Base-by-base conservation (phyloP, 1,140 invertebrate species). In the Megathymus violae region DNA sequence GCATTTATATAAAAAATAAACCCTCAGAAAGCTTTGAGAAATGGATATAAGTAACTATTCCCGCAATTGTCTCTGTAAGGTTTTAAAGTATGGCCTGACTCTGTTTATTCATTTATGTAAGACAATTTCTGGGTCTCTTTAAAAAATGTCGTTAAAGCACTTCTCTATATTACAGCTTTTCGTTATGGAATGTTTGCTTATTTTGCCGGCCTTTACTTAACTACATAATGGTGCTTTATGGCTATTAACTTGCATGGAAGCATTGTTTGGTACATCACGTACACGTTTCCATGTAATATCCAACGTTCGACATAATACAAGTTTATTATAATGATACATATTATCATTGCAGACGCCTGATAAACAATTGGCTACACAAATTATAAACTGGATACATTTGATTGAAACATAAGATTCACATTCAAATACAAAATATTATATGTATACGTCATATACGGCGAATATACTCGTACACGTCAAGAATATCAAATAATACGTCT, bases 51-150 rank as follows among this genome's bases (percentile, higher is more conserved):
- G 62, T 62, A 67, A 69, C 61, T 66, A 65, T 56, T 50, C 34
- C 59, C 38, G 54, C 50, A 48, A 51, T 52, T 41, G 67, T 63
- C 17, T 59, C 31, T 74, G 64, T 71, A 71, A 79, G 76, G 51
- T 31, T 62, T 67, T 67, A 69, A 76, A 73, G 65, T 60, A 62
- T 69, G 60, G 62, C 48, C 43, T 56, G 13, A 43, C 54, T 44
- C 48, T 76, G 68, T 77, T 77, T 80, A 75, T 75, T 77, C 72
- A 77, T 77, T 80, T 74, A 54, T 41, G 62, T 80, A 77, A 80
- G 77, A 69, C 72, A 80, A 67, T 76, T 74, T 70, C 64, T 66
- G 67, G 67, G 64, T 65, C 62, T 54, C 52, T 50, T 67, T 64
- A 61, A 74, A 70, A 72, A 69, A 63, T 64, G 40, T n/a, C n/a